A percentile compares a stretch with the other conserved stretches of the same genome.
These are phyloP conservation scores for Oscarella lobularis DNA, from an alignment of 37 sponge, comb jelly and placozoan species.

Conservation along the genomic window DNA sequence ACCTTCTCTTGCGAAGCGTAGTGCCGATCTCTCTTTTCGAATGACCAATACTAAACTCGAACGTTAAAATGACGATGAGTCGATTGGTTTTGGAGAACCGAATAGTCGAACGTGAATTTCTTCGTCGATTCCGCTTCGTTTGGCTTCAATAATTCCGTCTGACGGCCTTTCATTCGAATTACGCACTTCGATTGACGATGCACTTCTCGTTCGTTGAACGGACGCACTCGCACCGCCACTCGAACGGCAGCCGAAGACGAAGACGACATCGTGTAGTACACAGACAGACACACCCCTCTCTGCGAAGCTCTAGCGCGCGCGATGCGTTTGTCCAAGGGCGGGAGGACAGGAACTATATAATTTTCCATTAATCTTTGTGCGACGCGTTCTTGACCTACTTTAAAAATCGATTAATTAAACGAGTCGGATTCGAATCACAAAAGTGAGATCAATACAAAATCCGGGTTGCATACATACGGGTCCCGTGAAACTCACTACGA, in stretches of 20 bases:
- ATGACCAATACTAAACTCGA: slow-evolving; percentile 74
- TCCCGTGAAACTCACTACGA: too few species aligned
- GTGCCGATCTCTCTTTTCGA: slow-evolving; percentile 14
- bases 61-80: slow-evolving; percentile 1
- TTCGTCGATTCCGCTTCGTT: slow-evolving; percentile 12
- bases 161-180: slow-evolving; percentile 48
- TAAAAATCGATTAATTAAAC: too few species aligned
- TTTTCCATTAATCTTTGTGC: too few species aligned
- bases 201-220: slow-evolving; percentile 77
- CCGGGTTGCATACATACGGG: too few species aligned
- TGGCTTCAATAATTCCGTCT: slow-evolving; percentile 6
- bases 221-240: slow-evolving; percentile 86
- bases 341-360: too few species aligned
- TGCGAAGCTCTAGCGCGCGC: too few species aligned
- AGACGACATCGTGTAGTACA: too few species aligned
- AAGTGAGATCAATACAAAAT: too few species aligned
- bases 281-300: too few species aligned
- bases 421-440: too few species aligned
- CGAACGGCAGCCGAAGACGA: slow-evolving; percentile 84
- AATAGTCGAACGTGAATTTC: background rate
- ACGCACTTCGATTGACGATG: slow-evolving; percentile 41
- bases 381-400: too few species aligned
- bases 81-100: background rate
- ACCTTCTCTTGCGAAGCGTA: slow-evolving; percentile 49
- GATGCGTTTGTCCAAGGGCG: too few species aligned